Conservation (phyloP, 1,140 invertebrate genomes). For the Metopolophium dirhodum region DNA sequence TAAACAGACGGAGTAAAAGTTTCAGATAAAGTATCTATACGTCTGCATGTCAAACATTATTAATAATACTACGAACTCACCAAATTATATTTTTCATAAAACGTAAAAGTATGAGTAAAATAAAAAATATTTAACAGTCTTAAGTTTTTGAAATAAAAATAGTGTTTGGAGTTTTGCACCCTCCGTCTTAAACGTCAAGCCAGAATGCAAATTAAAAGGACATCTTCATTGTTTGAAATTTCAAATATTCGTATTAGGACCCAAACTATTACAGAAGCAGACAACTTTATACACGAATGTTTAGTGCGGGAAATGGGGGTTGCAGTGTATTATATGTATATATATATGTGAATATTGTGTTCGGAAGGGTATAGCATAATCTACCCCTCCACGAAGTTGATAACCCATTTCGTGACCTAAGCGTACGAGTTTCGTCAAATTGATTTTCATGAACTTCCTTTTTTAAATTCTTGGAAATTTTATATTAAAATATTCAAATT, state of each 20-base stretch:
- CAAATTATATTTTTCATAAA: neutral
- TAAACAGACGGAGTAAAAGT: constrained; percentile 1
- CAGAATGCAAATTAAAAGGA: neutral
- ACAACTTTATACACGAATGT: constrained; percentile 20
- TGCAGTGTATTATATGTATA: neutral
- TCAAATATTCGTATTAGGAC: constrained; percentile 28
- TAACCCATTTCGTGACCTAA: neutral
- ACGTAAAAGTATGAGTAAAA: neutral
- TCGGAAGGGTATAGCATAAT: neutral
- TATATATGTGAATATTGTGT: neutral
- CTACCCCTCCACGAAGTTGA: neutral
- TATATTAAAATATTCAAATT: neutral
- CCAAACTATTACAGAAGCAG: neutral
- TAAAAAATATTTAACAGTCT: neutral
- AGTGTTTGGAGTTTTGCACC: neutral
- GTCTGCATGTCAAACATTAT: neutral
- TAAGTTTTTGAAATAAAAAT: neutral
- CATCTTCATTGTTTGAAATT: neutral
- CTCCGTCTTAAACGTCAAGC: neutral
- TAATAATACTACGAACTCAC: neutral
- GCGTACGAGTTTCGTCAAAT: neutral
- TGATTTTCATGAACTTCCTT: neutral
- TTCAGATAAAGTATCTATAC: neutral
- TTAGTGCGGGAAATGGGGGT: neutral
- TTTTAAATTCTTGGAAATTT: neutral